Percentiles rank a stretch among this genome's conserved stretches.
Conservation (phyloP, 2,113 vertebrate species). For the Ailuropoda melanoleuca region DNA sequence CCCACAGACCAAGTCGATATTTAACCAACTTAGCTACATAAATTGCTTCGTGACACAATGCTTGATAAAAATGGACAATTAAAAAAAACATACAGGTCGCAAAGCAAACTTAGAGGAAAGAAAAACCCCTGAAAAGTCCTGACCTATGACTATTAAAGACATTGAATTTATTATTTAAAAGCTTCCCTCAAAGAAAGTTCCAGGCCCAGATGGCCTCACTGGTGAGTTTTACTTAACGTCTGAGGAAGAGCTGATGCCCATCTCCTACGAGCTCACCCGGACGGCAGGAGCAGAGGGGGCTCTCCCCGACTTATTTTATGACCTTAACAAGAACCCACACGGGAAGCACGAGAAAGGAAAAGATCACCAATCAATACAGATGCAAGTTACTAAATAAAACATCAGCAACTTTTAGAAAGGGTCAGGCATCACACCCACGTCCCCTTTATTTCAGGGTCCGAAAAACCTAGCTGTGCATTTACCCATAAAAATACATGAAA, state of each 20-base stretch:
- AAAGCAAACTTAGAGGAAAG: background rate
- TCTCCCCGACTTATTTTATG: background rate
- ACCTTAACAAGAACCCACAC: too few species aligned
- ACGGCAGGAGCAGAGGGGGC: background rate
- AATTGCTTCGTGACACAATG: background rate
- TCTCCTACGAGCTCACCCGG: background rate
- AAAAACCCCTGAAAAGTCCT: background rate
- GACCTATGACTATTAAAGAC: rapidly evolving
- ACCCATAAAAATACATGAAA: background rate
- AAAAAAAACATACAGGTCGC: background rate
- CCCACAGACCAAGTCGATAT: rapidly evolving
- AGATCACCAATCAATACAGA: background rate
- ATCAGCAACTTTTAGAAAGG: background rate
- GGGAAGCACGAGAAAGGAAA: background rate
- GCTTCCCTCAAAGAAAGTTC: background rate
- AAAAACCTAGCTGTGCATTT: background rate
- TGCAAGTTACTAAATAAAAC: background rate
- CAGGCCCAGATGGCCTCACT: too few species aligned
- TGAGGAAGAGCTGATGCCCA: too few species aligned
- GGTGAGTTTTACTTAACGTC: too few species aligned
- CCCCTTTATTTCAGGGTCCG: background rate
- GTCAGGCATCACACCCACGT: rapidly evolving
- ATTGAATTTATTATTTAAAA: background rate
- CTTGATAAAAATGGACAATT: background rate
- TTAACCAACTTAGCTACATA: too few species aligned